These are phyloP conservation scores for Bunonema sp. DNA, from an alignment of 2,888 invertebrate genomes.

Conservation along the genomic window DNA sequence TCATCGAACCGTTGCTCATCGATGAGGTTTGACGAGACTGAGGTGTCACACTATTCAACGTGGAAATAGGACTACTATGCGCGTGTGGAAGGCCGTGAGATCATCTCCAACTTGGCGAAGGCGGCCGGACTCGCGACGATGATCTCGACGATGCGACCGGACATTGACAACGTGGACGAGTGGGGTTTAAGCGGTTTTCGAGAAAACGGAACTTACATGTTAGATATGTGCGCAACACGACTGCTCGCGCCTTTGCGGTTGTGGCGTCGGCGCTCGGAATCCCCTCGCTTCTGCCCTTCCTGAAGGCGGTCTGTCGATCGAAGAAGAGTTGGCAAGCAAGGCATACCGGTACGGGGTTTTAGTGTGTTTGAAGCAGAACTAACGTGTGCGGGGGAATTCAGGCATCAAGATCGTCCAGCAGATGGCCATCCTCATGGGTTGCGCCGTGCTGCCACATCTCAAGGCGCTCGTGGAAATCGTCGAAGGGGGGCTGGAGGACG, in stretches of 20 bases:
- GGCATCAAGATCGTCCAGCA: constrained; percentile 98
- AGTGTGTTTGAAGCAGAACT: neutral
- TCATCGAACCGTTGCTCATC: constrained; percentile 90
- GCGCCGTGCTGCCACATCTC: constrained; percentile 92
- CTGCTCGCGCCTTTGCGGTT: constrained; percentile 97
- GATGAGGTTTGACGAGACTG: too few relatives aligned
- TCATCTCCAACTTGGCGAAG: constrained; percentile 85
- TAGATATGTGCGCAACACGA: constrained; percentile 86
- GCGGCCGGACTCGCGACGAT: constrained; percentile 97
- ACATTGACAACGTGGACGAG: constrained; percentile 74
- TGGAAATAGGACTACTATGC: constrained; percentile 99
- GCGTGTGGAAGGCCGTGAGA: constrained; percentile 94
- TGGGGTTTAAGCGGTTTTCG: constrained; percentile 5
- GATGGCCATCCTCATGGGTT: constrained; percentile 98
- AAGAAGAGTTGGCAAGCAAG: constrained; percentile 97
- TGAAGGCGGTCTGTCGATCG: constrained; percentile 89
- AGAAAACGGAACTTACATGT: neutral
- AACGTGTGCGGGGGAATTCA: constrained; percentile 3
- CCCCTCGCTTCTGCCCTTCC: constrained; percentile 84
- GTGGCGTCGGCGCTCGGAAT: constrained; percentile 96
- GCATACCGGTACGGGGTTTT: constrained; percentile 59
- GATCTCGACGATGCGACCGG: constrained; percentile 99
- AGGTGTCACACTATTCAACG: too few relatives aligned
- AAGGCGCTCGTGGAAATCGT: constrained; percentile 96
- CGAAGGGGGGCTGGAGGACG: constrained; percentile 91